phyloP scores from a whole-genome alignment of 2,113 vertebrate species.

The Mastomys coucha region DNA sequence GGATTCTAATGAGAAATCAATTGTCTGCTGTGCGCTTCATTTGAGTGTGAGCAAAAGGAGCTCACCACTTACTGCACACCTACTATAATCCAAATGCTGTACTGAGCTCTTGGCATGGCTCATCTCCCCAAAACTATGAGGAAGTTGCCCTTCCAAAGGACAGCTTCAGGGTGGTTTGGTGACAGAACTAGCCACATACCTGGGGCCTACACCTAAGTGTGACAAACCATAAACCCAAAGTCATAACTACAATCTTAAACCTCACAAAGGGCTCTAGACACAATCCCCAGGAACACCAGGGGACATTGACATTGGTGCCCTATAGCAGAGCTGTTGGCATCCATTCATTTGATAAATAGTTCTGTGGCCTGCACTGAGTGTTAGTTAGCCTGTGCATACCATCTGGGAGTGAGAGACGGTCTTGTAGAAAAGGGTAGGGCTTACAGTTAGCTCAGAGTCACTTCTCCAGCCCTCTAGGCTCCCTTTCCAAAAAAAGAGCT shows the following conservation, averaged over 20 bases:
- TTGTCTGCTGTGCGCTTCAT: background rate
- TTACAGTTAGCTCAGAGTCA: background rate
- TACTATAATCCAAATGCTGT: background rate
- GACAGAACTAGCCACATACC: background rate
- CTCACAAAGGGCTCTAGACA: background rate
- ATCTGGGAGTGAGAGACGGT: background rate
- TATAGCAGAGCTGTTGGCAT: too few relatives aligned
- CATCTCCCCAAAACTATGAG: background rate
- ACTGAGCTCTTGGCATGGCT: background rate
- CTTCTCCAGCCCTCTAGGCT: background rate
- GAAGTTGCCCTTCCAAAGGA: background rate
- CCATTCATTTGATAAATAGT: background rate
- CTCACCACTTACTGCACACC: background rate
- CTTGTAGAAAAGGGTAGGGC: background rate
- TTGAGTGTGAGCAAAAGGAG: background rate
- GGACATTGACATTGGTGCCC: background rate
- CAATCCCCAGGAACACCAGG: background rate
- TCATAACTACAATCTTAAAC: background rate
- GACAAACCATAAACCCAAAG: background rate
- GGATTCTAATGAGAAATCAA: background rate
- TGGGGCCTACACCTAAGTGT: background rate
- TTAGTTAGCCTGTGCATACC: rapidly evolving
- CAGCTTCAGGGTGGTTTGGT: background rate
- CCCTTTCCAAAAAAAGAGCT: background rate
- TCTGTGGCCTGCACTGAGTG: background rate